Base-by-base conservation (phyloP, 2,888 invertebrate species). In the Spilosoma lubricipeda region DNA sequence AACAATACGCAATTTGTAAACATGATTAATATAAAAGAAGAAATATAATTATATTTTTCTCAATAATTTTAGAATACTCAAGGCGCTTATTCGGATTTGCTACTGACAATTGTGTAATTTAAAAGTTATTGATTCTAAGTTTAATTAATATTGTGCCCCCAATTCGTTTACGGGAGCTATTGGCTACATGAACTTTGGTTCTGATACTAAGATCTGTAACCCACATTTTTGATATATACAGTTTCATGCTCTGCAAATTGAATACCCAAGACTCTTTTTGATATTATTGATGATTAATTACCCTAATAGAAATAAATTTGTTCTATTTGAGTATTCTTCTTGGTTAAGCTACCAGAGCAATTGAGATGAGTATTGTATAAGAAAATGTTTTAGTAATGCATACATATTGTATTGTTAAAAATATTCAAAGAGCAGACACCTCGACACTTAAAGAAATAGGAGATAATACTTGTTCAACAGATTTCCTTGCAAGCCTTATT, bases 51-150 rank as follows among this genome's bases (percentile, higher is more conserved):
- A 56, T 70, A 36, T 69, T 23, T 5, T 8, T 70, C 36, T 69
- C 15, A 56, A 59, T 59, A 59, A 70, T 59, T 27, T 11, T 39
- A 59, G 52, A 56, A 69, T 56, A 69, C 56, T 68, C 36, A 68
- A 52, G 15, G 11, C 2, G n/a, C 33, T 33, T n/a, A 23, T 52
- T 23, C 9, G 5, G n/a, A n/a, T n/a, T n/a, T n/a, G n/a, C n/a
- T n/a, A n/a, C n/a, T n/a, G n/a, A 0, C 20, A 52, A 20, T 52
- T 52, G 8, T 23, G 45, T 2, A 15, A 45, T 45, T 45, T 45
- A n/a, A 23, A 8, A 52, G 23, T 3, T 52, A n/a, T 56, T 56
- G 7, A n/a, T 56, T 56, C n/a, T 20, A 56, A n/a, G n/a, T n/a
- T n/a, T 8, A 56, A n/a, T 52, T 20, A 7, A 20, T 9, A 11